A percentile compares a stretch with the other conserved stretches of the same genome.
phyloP scores from a whole-genome alignment of 2,888 invertebrate species.

The Mactromeris polynyma region DNA sequence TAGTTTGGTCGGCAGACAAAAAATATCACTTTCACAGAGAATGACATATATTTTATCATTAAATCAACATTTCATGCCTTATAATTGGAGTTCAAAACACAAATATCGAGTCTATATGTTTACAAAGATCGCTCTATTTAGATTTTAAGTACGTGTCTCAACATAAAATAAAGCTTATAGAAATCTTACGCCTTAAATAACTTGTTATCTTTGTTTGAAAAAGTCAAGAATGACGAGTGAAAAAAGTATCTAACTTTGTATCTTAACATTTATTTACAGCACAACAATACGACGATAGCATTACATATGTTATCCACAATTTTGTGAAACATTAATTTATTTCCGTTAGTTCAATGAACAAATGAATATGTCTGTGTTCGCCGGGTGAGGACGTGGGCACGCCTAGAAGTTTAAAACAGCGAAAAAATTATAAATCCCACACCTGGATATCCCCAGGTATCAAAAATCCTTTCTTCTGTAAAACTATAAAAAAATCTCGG shows the following conservation, averaged over 20 bases:
- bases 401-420: no score
- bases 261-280: no score
- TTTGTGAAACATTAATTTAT: no score
- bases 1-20: background rate
- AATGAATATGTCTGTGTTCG: no score
- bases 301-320: no score
- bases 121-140: background rate
- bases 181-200: background rate
- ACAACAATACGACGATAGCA: no score
- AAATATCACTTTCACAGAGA: background rate
- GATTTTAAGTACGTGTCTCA: background rate
- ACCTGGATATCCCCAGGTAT: no score
- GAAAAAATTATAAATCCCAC: no score
- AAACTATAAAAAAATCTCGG: no score
- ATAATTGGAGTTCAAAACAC: constrained; percentile 8
- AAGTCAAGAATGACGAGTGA: background rate
- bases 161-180: background rate
- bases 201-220: background rate
- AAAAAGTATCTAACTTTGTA: background rate
- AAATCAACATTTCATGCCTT: background rate
- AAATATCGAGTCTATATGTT: background rate
- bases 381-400: no score
- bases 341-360: no score
- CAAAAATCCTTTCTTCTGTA: no score
- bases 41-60: background rate